phyloP scores from a whole-genome alignment of 2,797 vertebrate genomes.

The Neostethus bicornis region DNA sequence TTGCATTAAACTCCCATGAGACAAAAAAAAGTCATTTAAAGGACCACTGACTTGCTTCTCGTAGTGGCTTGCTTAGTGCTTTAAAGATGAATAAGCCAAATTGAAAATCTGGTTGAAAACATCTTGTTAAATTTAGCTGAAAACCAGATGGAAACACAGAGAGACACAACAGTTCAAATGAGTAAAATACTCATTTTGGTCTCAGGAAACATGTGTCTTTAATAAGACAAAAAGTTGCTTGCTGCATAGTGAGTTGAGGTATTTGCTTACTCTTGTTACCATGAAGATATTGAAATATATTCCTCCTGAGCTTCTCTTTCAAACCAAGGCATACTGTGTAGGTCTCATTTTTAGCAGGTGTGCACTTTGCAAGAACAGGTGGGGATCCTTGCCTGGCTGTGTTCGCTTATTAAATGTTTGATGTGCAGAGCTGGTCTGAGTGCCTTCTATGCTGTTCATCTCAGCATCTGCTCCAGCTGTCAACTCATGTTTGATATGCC shows the following conservation, averaged over 20 bases:
- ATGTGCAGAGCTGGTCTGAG: constrained; percentile 52
- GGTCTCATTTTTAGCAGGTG: constrained; percentile 21
- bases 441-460: constrained; percentile 41
- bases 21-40: neutral
- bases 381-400: constrained; percentile 13
- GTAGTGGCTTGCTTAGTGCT: neutral
- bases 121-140: no score
- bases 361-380: constrained; percentile 23
- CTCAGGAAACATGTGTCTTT: neutral
- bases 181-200: neutral
- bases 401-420: constrained; percentile 69
- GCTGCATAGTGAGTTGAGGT: no score
- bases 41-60: neutral
- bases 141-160: no score
- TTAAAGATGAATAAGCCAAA: neutral
- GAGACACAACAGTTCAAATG: no score
- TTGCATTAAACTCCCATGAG: no score
- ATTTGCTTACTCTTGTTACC: no score
- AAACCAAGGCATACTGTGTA: constrained; percentile 7
- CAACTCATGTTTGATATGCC: constrained; percentile 29
- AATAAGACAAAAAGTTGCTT: neutral
- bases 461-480: constrained; percentile 39
- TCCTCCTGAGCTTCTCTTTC: neutral
- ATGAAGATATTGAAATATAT: no score
- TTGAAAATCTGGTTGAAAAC: no score